Percentiles rank a stretch among this genome's conserved stretches.
Conservation (phyloP, 2,113 vertebrate genomes). For the Mellivora capensis region DNA sequence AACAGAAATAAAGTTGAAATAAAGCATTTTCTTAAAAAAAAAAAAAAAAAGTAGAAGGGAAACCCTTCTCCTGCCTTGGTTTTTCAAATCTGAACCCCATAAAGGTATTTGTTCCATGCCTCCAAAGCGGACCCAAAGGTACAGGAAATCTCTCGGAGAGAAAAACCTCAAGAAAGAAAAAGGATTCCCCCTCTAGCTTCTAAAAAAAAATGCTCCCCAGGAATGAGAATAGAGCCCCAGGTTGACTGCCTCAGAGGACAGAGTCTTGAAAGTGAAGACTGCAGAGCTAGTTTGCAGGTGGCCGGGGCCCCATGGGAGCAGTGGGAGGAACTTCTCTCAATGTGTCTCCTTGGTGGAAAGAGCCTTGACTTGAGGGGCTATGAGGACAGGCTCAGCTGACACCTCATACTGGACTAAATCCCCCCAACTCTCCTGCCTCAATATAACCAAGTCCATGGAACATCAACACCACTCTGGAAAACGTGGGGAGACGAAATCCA, state of each 20-base stretch:
- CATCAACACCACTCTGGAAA: neutral
- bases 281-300: neutral
- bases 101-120: no score
- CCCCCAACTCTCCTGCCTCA: neutral
- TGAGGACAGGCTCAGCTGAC: neutral
- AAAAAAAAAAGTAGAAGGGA: neutral
- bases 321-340: neutral
- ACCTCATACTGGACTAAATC: rapidly evolving
- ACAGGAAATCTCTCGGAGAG: neutral
- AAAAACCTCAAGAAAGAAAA: neutral
- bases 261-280: neutral
- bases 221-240: no score
- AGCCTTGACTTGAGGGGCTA: neutral
- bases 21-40: conserved; percentile 20
- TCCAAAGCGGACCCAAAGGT: neutral
- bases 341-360: neutral
- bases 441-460: neutral
- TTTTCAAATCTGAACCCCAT: neutral
- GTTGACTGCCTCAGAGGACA: neutral
- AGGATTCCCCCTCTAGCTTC: neutral
- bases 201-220: neutral
- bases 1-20: neutral
- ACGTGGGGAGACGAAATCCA: neutral
- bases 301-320: rapidly evolving
- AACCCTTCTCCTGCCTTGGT: no score